Evolutionary conservation across 2,113 vertebrate species (phyloP).

Genomic region (Lagenorhynchus albirostris): DNA sequence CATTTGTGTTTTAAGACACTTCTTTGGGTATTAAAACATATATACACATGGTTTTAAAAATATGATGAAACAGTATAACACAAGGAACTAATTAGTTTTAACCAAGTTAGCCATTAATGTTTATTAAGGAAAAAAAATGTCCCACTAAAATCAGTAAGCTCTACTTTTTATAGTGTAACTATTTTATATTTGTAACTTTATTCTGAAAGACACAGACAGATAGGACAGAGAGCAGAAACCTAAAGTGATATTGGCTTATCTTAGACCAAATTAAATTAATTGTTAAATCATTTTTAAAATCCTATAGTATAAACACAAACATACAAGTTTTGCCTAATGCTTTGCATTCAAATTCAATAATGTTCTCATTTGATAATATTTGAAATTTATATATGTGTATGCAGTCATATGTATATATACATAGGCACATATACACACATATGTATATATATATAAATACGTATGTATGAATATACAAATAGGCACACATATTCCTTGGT

Average conservation of each 20-base stretch:
- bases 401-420: background rate
- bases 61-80: background rate
- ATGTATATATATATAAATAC: background rate
- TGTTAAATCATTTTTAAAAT: background rate
- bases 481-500: background rate
- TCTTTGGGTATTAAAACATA: background rate
- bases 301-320: background rate
- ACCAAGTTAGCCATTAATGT: background rate
- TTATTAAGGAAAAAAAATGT: background rate
- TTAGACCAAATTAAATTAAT: background rate
- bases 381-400: background rate
- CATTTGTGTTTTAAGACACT: background rate
- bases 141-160: background rate
- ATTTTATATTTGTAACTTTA: constrained; percentile 22
- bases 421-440: no score
- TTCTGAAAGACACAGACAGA: background rate
- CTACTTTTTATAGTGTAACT: background rate
- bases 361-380: background rate
- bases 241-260: background rate
- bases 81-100: background rate
- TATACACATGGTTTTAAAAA: background rate
- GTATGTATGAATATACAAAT: background rate
- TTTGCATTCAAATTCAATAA: background rate
- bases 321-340: background rate
- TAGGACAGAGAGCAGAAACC: background rate